Conservation (phyloP, 2,797 vertebrate species). For the Pampus argenteus region DNA sequence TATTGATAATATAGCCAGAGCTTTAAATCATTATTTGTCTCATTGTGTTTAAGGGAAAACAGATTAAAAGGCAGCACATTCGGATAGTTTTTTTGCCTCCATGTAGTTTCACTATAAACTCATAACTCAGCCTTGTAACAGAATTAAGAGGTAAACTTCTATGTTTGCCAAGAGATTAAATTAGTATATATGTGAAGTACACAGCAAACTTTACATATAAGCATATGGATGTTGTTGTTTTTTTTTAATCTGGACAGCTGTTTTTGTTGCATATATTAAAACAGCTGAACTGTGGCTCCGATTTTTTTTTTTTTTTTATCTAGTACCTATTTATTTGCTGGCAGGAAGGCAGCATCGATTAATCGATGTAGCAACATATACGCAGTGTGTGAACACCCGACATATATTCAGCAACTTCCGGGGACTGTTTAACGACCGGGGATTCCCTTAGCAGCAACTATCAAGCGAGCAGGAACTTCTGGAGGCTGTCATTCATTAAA, state of each 20-base stretch:
- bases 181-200: conserved; percentile 5
- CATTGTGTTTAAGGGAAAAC: background rate
- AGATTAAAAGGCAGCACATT: conserved; percentile 6
- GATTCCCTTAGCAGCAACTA: conserved; percentile 51
- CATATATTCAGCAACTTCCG: conserved; percentile 49
- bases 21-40: background rate
- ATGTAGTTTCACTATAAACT: background rate
- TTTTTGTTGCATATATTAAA: conserved; percentile 28
- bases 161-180: background rate
- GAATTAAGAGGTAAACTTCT: background rate
- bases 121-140: background rate
- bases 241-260: conserved; percentile 13
- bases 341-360: conserved; percentile 49
- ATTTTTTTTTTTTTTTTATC: conserved; percentile 22
- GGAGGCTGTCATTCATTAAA: conserved; percentile 64
- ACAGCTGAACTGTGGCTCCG: conserved; percentile 21
- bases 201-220: background rate
- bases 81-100: background rate
- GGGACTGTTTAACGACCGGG: conserved; percentile 52
- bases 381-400: conserved; percentile 39
- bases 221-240: background rate
- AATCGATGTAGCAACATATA: conserved; percentile 57
- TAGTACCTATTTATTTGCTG: conserved; percentile 23
- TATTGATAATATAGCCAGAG: too few relatives aligned
- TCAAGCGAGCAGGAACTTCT: conserved; percentile 52